Base-by-base conservation (phyloP, 2,113 vertebrate genomes). In the Ochotona curzoniae region DNA sequence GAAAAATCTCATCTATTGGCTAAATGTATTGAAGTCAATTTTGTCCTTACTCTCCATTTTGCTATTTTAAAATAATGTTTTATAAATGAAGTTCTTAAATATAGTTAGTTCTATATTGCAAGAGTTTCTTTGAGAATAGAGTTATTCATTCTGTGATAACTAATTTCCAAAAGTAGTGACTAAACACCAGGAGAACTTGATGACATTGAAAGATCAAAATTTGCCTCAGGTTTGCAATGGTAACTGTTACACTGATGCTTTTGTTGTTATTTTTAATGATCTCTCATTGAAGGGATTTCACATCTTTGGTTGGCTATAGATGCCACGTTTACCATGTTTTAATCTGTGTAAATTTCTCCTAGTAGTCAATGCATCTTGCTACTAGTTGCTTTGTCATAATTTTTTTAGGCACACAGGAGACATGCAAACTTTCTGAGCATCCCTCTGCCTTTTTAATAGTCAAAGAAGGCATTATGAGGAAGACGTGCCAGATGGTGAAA, bases 131-230 rank as follows among this genome's bases (percentile, higher is more conserved):
- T 12, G 44, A 79, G 61, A 86, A 71, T 8, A 25, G 0, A 38
- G 64, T 32, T 54, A 30, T 54, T 83, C 44, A 60, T 89, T 49
- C 15, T 54, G 6, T 80, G 10, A 66, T 66, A 51, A 30, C 0
- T 74, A 12, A 64, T 54, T 54, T 10, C 12, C 14, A 17, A 61
- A 66, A 47, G 17, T 54, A 83, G 8, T 84, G 4, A 0, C 17
- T 66, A 54, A 91, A 63, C 10, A 69, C 14, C 51, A 17, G 8
- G 28, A 66, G 63, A 80, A 20, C 14, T 74, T 30, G 75, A 75
- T 71, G 44, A 73, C 32, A 35, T 49, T 70, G 64, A 76, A 89
- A 69, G 92, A n/a, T 90, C 51, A 83, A 38, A 51, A 49, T 85
- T 35, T 91, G 17, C 83, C 75, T 76, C 44, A 76, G 67, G 87